Evolutionary conservation across 2,888 invertebrate genomes (phyloP), one percentile per base, ranked within the genome.

Genomic region (Blastobasis adustella): DNA sequence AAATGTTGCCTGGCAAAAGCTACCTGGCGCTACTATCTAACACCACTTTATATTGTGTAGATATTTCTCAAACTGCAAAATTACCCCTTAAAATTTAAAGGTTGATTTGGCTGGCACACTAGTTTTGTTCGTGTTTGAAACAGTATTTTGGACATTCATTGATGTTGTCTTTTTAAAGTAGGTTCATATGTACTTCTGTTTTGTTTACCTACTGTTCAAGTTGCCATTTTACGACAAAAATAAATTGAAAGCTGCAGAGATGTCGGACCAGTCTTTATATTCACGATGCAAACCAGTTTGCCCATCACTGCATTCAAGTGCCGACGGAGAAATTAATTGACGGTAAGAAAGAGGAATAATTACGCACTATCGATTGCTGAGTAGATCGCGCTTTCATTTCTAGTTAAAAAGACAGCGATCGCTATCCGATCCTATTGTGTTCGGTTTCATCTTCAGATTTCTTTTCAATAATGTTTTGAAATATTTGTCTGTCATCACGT

Each of bases 321-420:
- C n/a, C 41, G 10, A 60, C 54, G 57, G 68, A 69, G 66, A 71
- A 73, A 73, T 72, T 70, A 70, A 77, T 77, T 59, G 69, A 60
- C 56, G 58, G 57, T 60, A 68, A 64, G 68, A 63, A 74, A 71
- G 60, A 75, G 67, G 60, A 54, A 69, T 73, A 70, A 73, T 73
- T 71, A 62, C 63, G 54, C 55, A 60, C 60, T 63, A 69, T 67
- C 67, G 63, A 69, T 66, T 65, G 59, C 59, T 60, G 60, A 60
- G 65, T 58, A 59, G 64, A 67, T 62, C 54, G 58, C 58, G 63
- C 71, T 78, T 75, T 79, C 76, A 66, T 71, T 71, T 69, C 58
- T 55, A 51, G 56, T 64, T 60, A 59, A 63, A 23, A 49, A 50
- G 38, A 60, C 57, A 59, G 47, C 53, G 43, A 54, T 58, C 57